These are phyloP conservation scores for Holothuria glaberrima DNA, from an alignment of 35 echinoderm and acorn worm species.

Conservation along the genomic window DNA sequence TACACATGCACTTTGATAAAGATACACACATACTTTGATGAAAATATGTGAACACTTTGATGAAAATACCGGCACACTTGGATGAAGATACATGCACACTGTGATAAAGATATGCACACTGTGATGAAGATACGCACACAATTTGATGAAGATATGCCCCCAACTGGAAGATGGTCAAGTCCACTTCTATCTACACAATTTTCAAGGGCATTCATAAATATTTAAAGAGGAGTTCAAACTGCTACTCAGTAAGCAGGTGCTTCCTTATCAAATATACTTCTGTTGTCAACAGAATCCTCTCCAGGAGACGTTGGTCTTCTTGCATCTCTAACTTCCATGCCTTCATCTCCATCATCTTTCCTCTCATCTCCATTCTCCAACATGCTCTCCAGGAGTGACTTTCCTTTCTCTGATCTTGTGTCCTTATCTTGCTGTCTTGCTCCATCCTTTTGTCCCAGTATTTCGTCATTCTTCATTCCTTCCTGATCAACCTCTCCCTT, in stretches of 20 bases:
- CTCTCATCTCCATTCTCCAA: constrained; percentile 39
- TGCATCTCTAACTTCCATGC: constrained; percentile 11
- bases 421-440: not conserved
- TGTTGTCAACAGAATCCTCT: constrained; percentile 45
- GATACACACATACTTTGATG: too few species aligned
- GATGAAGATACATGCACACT: too few species aligned
- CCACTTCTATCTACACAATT: too few species aligned
- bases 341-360: not conserved
- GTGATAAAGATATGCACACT: too few species aligned
- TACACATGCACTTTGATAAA: too few species aligned
- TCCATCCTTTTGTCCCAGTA: not conserved
- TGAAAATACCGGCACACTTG: too few species aligned
- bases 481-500: not conserved
- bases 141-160: too few species aligned
- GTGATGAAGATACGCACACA: too few species aligned
- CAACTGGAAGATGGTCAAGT: too few species aligned
- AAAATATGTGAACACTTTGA: too few species aligned
- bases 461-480: not conserved
- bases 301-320: constrained; percentile 2
- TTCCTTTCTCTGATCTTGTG: not conserved
- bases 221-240: not conserved
- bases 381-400: constrained; percentile 26
- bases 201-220: not conserved
- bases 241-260: constrained; percentile 22
- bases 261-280: constrained; percentile 60